A percentile compares a stretch with the other conserved stretches of the same genome.
Evolutionary conservation across 2,113 vertebrate genomes (phyloP).

Genomic region (Gobius niger): DNA sequence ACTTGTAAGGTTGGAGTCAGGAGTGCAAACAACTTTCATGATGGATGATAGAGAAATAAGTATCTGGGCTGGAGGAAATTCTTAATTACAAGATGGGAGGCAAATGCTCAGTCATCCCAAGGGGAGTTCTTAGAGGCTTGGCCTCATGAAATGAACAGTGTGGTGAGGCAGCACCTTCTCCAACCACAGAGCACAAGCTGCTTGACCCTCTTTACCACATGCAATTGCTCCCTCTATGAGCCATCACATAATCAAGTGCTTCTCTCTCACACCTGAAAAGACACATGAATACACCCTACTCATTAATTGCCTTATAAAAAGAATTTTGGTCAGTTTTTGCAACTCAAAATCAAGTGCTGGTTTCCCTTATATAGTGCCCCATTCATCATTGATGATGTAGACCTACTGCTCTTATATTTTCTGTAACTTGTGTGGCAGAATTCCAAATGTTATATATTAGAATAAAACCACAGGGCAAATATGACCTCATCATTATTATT

Average conservation of each 20-base stretch:
- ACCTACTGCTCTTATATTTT: slow-evolving; percentile 84
- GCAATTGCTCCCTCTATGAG: slow-evolving; percentile 46
- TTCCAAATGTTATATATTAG: slow-evolving; percentile 86
- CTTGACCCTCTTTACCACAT: slow-evolving; percentile 57
- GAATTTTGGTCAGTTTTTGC: slow-evolving; percentile 75
- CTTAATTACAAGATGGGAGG: slow-evolving; percentile 67
- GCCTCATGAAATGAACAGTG: slow-evolving; percentile 68
- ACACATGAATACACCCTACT: slow-evolving; percentile 59
- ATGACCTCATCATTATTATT: slow-evolving; percentile 61
- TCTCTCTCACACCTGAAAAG: slow-evolving; percentile 58
- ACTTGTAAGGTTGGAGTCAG: slow-evolving; percentile 52
- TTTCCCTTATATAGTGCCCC: slow-evolving; percentile 87
- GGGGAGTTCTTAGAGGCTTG: slow-evolving; percentile 44
- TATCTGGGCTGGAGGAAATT: slow-evolving; percentile 61
- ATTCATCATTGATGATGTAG: slow-evolving; percentile 93
- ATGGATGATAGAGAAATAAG: slow-evolving; percentile 67
- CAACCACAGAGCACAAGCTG: slow-evolving; percentile 61
- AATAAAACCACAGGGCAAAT: slow-evolving; percentile 44
- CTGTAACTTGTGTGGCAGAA: slow-evolving; percentile 86
- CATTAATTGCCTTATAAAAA: slow-evolving; percentile 79
- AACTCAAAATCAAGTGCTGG: slow-evolving; percentile 84
- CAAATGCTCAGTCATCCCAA: slow-evolving; percentile 52
- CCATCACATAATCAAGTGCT: slow-evolving; percentile 68
- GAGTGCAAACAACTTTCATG: slow-evolving; percentile 53
- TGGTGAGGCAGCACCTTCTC: slow-evolving; percentile 70